Conservation (phyloP, 1,140 invertebrate species). For the Caenorhabditis inopinata region DNA sequence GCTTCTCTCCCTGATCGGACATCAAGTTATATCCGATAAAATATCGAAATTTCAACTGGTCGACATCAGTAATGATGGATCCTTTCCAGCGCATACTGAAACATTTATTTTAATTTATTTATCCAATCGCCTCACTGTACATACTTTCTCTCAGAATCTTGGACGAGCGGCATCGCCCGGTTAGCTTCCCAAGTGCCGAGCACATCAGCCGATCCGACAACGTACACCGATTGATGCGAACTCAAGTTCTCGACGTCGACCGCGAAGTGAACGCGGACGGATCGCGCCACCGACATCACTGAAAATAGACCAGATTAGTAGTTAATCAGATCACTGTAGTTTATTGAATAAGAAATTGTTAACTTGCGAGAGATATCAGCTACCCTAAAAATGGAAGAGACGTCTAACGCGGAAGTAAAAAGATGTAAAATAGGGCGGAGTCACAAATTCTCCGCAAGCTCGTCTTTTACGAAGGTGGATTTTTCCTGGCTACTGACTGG, state of each 20-base stretch:
- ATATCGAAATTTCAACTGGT: slow-evolving; percentile 63
- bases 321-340: too few relatives aligned
- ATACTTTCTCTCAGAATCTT: slow-evolving; percentile 30
- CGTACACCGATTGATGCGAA: slow-evolving; percentile 60
- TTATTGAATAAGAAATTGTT: too few relatives aligned
- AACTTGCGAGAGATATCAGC: too few relatives aligned
- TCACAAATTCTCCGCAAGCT: too few relatives aligned
- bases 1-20: slow-evolving; percentile 48
- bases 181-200: slow-evolving; percentile 45
- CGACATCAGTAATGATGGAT: slow-evolving; percentile 33
- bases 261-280: slow-evolving; percentile 43
- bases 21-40: slow-evolving; percentile 64
- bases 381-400: too few relatives aligned
- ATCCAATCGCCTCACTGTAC: neutral
- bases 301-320: neutral
- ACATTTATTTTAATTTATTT: neutral
- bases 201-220: slow-evolving; percentile 50
- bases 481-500: too few relatives aligned
- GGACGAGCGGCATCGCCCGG: slow-evolving; percentile 34
- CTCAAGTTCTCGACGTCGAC: slow-evolving; percentile 49
- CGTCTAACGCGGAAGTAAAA: too few relatives aligned
- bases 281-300: slow-evolving; percentile 20
- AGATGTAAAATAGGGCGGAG: too few relatives aligned
- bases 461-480: too few relatives aligned
- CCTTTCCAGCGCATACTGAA: slow-evolving; percentile 46